phyloP scores from a whole-genome alignment of 1,140 invertebrate genomes.

The Calliphora vicina region DNA sequence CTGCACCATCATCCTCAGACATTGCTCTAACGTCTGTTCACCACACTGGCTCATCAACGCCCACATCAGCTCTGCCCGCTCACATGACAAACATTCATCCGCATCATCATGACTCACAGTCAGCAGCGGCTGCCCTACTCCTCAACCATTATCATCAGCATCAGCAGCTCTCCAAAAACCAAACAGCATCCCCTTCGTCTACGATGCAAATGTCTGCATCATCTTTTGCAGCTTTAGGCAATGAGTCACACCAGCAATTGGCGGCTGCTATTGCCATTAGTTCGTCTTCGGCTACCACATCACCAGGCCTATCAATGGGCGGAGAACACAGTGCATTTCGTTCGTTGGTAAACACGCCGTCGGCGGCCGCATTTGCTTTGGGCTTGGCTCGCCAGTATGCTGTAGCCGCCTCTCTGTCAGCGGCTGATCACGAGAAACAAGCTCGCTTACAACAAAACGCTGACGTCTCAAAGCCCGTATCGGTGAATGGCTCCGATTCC shows the following conservation, averaged over 20 bases:
- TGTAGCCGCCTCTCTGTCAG: constrained; percentile 64
- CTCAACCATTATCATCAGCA: constrained; percentile 55
- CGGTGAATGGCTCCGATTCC: constrained; percentile 55
- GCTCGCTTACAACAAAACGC: constrained; percentile 29
- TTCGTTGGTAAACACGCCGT: constrained; percentile 67
- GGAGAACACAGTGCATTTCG: constrained; percentile 88
- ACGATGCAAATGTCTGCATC: not conserved
- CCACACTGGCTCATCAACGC: not conserved
- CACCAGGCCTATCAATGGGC: constrained; percentile 69
- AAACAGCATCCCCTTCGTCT: constrained; percentile 23
- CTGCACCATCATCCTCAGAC: constrained; percentile 23
- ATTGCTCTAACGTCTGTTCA: not conserved
- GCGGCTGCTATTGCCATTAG: constrained; percentile 50
- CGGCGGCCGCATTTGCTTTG: constrained; percentile 63
- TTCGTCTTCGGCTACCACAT: constrained; percentile 45
- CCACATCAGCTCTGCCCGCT: constrained; percentile 31
- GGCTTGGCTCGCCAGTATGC: constrained; percentile 65
- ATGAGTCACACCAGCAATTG: constrained; percentile 26
- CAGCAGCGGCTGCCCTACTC: constrained; percentile 51
- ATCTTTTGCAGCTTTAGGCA: constrained; percentile 42
- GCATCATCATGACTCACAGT: constrained; percentile 40
- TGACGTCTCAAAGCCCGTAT: constrained; percentile 60
- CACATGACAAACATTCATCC: constrained; percentile 5
- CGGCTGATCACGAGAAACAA: constrained; percentile 68
- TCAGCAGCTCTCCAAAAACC: constrained; percentile 49